These are phyloP conservation scores for Ornithoptera priamus DNA, from an alignment of 2,888 invertebrate species.

Conservation along the genomic window DNA sequence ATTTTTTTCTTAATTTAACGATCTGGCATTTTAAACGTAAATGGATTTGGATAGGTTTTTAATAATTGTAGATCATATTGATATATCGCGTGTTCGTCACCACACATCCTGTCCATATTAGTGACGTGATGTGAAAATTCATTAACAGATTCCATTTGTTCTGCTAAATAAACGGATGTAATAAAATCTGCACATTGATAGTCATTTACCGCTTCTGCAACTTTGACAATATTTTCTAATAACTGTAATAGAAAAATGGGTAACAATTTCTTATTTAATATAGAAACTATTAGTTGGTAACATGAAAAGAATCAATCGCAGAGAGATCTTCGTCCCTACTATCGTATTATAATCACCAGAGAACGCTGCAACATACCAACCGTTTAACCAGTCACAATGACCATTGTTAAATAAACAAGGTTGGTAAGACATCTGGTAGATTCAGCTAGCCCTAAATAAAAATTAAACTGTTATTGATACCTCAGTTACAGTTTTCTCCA, in stretches of 20 bases:
- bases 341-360: background rate
- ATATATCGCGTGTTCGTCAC: constrained; percentile 42
- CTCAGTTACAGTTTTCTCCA: constrained; percentile 50
- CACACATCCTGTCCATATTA: constrained; percentile 37
- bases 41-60: constrained; percentile 31
- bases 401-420: too few species aligned
- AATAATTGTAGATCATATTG: constrained; percentile 45
- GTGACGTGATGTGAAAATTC: constrained; percentile 46
- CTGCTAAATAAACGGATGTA: constrained; percentile 45
- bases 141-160: constrained; percentile 48
- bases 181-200: constrained; percentile 50
- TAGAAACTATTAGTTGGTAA: background rate
- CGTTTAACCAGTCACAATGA: background rate
- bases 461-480: constrained; percentile 32
- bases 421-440: too few species aligned
- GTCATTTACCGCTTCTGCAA: constrained; percentile 47
- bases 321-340: background rate
- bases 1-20: constrained; percentile 3
- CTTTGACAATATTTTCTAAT: constrained; percentile 42
- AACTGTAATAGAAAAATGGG: constrained; percentile 36
- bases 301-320: background rate
- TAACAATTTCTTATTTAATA: background rate
- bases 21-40: constrained; percentile 29
- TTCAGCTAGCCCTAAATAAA: background rate
- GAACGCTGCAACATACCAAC: background rate